Conservation (phyloP, 2,888 invertebrate species). For the Aphodius sticticus region DNA sequence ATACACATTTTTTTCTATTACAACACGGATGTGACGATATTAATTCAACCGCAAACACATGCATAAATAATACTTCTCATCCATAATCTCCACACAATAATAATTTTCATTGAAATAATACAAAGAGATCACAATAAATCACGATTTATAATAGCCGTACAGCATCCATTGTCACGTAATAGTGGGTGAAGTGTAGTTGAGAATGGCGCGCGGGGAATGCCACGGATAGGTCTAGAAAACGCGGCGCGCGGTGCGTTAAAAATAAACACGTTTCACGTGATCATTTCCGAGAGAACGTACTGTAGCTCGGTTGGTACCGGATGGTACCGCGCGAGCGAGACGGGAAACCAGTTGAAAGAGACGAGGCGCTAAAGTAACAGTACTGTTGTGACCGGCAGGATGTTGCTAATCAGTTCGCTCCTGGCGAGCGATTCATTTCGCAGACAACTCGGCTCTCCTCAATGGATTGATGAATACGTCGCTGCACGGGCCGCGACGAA, state of each 20-base stretch:
- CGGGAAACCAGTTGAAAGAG: not conserved
- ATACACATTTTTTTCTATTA: not conserved
- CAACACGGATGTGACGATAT: not conserved
- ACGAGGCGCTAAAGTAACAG: constrained; percentile 4
- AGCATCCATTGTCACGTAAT: constrained; percentile 4
- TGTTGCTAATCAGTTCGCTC: not conserved
- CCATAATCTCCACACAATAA: not conserved
- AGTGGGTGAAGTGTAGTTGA: not conserved
- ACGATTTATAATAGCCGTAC: not conserved
- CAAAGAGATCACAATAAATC: not conserved
- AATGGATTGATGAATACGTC: not conserved
- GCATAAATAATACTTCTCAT: not conserved
- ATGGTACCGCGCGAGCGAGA: constrained; percentile 4
- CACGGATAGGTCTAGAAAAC: not conserved
- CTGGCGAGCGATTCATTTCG: not conserved
- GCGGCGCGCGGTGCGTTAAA: not conserved
- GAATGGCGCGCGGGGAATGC: constrained; percentile 4
- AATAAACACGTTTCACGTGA: constrained; percentile 4
- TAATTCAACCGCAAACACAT: not conserved
- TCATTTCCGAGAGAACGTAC: constrained; percentile 4
- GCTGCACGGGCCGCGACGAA: not conserved
- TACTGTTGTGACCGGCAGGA: not conserved
- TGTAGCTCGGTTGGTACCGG: not conserved
- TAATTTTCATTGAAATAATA: constrained; percentile 4
- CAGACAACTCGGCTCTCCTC: not conserved